Percentiles rank a stretch among this genome's conserved stretches.
These are phyloP conservation scores for Nyctereutes procyonoides DNA, from an alignment of 2,113 vertebrate genomes.

Conservation along the genomic window DNA sequence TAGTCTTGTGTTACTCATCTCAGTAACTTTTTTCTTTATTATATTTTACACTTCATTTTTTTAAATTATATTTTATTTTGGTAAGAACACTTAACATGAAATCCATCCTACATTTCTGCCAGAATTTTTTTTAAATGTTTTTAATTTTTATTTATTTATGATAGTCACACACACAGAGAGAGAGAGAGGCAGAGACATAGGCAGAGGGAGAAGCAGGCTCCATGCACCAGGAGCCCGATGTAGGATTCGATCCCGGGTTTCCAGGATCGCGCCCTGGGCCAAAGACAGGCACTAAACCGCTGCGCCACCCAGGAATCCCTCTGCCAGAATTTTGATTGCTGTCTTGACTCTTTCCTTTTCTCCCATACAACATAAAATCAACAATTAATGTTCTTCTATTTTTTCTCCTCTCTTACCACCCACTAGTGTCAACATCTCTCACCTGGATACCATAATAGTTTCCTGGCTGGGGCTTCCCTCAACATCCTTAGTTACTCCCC, in stretches of 20 bases:
- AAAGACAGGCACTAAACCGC: too few relatives aligned
- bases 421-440: background rate
- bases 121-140: too few relatives aligned
- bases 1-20: background rate
- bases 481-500: background rate
- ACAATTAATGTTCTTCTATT: background rate
- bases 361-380: background rate
- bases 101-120: background rate
- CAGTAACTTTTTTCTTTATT: background rate
- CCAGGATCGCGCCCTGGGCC: too few relatives aligned
- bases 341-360: background rate
- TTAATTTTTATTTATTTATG: too few relatives aligned
- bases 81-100: background rate
- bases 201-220: too few relatives aligned
- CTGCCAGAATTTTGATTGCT: background rate
- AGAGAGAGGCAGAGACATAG: too few relatives aligned
- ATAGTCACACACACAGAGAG: too few relatives aligned
- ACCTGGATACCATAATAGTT: background rate
- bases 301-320: too few relatives aligned
- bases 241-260: too few relatives aligned
- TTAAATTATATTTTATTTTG: background rate
- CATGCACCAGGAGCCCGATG: too few relatives aligned
- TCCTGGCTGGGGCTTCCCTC: background rate
- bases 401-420: background rate
- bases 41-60: background rate